Base-by-base conservation (phyloP, 1,140 invertebrate species). In the Rhynchophorus ferrugineus region DNA sequence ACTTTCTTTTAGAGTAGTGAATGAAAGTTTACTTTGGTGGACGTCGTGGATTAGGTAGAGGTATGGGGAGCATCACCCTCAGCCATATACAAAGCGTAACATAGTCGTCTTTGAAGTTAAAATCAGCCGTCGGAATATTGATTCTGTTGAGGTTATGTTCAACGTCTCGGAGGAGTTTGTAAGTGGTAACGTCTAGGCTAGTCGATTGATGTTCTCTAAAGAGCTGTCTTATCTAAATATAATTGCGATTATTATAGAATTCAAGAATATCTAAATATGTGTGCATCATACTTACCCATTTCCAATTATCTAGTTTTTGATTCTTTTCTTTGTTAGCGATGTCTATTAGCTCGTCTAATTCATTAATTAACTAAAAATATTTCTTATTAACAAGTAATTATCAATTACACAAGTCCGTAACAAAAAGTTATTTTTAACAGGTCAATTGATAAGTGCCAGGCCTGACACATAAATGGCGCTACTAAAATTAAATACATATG, bases 51-150 rank as follows among this genome's bases (percentile, higher is more conserved):
- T 67, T 71, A 1, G 56, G 58, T n/a, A 62, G 45, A 0, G 65
- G 63, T 6, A 71, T 66, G 0, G 78, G 77, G 18, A 75, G 55
- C 41, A 68, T 65, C 14, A 78, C 69, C 13, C 72, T 62, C 1
- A 71, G 69, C 75, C 76, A 79, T 18, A 79, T 54, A 55, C 74
- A 74, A 7, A 76, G 68, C 7, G 66, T 70, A 14, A 78, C 67
- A 47, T 73, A 58, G 1, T 66, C 60, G 11, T 75, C 71, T 48
- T 67, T 54, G 11, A 70, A 68, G 3, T 69, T 60, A 44, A 73
- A 79, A 46, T 66, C 68, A 0, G 75, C 70, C 11, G 72, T 75
- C 54, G 69, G 71, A 38, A 75, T 72, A 61, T 74, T 67, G 9
- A 75, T 65, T 22, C 68, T 67, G 3, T 69, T 55, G 66, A 78